A percentile compares a stretch with the other conserved stretches of the same genome.
Conservation (phyloP, 2,888 invertebrate species). For the Stegophylla sp. region DNA sequence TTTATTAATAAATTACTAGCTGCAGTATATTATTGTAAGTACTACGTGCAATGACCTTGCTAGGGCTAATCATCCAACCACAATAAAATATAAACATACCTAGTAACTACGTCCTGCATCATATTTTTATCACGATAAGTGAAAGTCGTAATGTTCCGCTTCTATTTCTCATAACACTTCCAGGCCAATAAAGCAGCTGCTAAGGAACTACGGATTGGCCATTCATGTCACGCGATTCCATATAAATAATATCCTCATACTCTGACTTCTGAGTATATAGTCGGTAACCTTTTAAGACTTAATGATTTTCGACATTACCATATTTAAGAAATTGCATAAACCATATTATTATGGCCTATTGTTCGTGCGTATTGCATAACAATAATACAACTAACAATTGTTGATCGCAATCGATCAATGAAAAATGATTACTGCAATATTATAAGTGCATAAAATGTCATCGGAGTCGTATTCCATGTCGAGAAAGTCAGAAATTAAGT, state of each 20-base stretch:
- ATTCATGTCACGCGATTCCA: not conserved
- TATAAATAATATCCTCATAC: not conserved
- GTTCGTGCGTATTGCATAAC: not conserved
- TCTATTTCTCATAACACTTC: conserved; percentile 18
- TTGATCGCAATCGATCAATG: not conserved
- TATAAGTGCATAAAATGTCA: not conserved
- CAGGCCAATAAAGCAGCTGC: not conserved
- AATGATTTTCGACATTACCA: conserved; percentile 30
- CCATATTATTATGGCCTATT: not conserved
- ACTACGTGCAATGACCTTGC: not conserved
- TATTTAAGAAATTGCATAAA: not conserved
- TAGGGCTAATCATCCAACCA: not conserved
- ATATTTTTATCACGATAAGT: conserved; percentile 5
- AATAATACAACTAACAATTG: not conserved
- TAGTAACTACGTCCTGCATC: not conserved
- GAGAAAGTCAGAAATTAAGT: not conserved
- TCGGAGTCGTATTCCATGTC: not conserved
- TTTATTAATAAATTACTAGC: too few species aligned
- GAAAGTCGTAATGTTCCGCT: conserved; percentile 35
- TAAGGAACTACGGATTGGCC: conserved; percentile 13
- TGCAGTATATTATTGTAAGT: not conserved
- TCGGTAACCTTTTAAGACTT: conserved; percentile 45
- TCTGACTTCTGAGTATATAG: not conserved
- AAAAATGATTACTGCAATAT: not conserved
- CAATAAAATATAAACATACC: not conserved